These are phyloP conservation scores for Sarcophaga peregrina DNA, from an alignment of 1,140 invertebrate species.

Conservation along the genomic window DNA sequence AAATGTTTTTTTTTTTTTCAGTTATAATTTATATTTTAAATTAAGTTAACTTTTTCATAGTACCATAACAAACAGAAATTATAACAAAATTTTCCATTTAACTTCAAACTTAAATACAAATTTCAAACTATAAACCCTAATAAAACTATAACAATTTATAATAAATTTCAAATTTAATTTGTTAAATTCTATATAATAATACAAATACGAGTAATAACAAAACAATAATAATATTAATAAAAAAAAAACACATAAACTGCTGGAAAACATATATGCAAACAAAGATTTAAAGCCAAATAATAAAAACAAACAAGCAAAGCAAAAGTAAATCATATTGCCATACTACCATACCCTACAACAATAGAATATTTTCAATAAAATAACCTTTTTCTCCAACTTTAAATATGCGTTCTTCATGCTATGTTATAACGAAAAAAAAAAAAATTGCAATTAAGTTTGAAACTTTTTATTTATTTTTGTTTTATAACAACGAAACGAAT, in stretches of 20 bases:
- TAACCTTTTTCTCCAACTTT: neutral
- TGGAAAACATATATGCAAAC: neutral
- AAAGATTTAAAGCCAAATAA: conserved; percentile 23
- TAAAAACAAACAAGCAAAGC: neutral
- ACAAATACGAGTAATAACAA: neutral
- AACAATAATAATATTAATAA: no score
- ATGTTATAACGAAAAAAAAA: neutral
- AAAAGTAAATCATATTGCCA: neutral
- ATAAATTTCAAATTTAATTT: conserved; percentile 10
- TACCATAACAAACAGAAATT: neutral
- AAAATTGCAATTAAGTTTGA: no score
- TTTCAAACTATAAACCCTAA: neutral
- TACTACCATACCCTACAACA: neutral
- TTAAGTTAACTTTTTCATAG: neutral
- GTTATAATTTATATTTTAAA: neutral
- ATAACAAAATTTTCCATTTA: conserved; percentile 11
- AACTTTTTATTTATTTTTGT: no score
- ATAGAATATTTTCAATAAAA: neutral
- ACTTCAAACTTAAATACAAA: neutral
- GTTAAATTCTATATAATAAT: neutral
- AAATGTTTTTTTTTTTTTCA: conserved; percentile 10
- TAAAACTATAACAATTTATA: neutral
- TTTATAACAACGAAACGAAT: no score
- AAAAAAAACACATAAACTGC: neutral
- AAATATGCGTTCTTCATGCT: neutral